Evolutionary conservation across 2,888 invertebrate species (phyloP), one percentile per base, ranked within the genome.

Genomic region (Macrosiphum euphorbiae): DNA sequence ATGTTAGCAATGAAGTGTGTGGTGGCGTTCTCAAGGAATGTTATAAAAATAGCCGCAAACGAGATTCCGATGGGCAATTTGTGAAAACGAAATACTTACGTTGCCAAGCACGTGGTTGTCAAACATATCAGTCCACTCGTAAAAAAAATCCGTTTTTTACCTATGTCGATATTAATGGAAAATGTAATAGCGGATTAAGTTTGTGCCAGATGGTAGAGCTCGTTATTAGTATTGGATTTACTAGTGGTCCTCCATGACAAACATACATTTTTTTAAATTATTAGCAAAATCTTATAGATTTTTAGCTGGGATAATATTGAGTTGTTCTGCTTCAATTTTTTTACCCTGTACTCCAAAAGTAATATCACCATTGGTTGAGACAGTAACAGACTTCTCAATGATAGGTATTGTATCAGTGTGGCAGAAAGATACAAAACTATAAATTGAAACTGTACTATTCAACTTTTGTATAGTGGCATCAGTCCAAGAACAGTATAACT

Each of bases 281-380:
- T 24, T 52, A 4, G n/a, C 3, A 88, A 88, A 88, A 41, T 88
- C 88, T 44, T 55, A 41, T 55, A 88, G 35, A 55, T 4, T 88
- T 88, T n/a, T 55, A 55, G 55, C 55, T 47, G 47, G 86, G 28
- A 10, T 86, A 47, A 86, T 86, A 50, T 86, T 28, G 28, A 88
- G 88, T 35, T 52, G 52, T 55, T 88, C 28, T 41, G 88, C n/a
- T 35, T 88, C 55, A 88, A 88, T 88, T 35, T 88, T 88, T 35
- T 88, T 88, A 20, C 41, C 88, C 52, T 55, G 26, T 7, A 88
- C 55, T 55, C 55, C 41, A 88, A 88, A 88, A 41, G 88, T 88
- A 35, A 88, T 35, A 88, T 55, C n/a, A 35, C 88, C 55, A 41
- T 28, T 55, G 35, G 35, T 88, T 88, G 55, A 55, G n/a, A 88